These are phyloP conservation scores for Chiloscyllium plagiosum DNA, from an alignment of 2,113 vertebrate species.

Conservation along the genomic window DNA sequence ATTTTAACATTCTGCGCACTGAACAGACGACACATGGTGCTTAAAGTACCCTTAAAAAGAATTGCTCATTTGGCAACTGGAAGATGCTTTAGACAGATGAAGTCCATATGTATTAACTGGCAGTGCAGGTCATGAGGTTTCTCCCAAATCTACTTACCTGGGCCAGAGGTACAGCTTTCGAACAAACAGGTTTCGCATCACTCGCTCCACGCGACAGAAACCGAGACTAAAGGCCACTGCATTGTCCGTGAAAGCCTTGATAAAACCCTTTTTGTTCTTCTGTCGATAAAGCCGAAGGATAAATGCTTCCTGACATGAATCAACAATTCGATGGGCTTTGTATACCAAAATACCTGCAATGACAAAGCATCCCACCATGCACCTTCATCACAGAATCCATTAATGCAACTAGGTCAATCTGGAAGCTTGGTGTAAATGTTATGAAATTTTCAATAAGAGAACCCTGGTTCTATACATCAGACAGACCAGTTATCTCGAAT, in stretches of 20 bases:
- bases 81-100: background rate
- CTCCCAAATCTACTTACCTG: slow-evolving; percentile 57
- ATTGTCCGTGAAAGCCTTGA: slow-evolving; percentile 98
- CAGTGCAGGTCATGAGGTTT: background rate
- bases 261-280: slow-evolving; percentile 95
- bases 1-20: background rate
- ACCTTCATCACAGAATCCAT: background rate
- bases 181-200: slow-evolving; percentile 95
- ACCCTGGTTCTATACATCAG: background rate
- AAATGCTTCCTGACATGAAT: slow-evolving; percentile 95
- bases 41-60: background rate
- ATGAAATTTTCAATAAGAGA: slow-evolving; percentile 16
- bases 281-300: slow-evolving; percentile 91
- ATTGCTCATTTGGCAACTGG: background rate
- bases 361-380: slow-evolving; percentile 1
- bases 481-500: background rate
- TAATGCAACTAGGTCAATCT: background rate
- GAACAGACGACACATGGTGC: background rate
- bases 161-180: slow-evolving; percentile 95
- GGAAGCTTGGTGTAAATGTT: background rate
- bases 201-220: slow-evolving; percentile 93
- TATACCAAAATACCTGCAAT: slow-evolving; percentile 81
- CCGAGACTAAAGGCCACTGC: slow-evolving; percentile 80
- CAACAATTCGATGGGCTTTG: slow-evolving; percentile 85
- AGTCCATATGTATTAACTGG: background rate